A percentile compares a stretch with the other conserved stretches of the same genome.
Conservation (phyloP, 2,888 invertebrate species). For the Leucophora obtusa region DNA sequence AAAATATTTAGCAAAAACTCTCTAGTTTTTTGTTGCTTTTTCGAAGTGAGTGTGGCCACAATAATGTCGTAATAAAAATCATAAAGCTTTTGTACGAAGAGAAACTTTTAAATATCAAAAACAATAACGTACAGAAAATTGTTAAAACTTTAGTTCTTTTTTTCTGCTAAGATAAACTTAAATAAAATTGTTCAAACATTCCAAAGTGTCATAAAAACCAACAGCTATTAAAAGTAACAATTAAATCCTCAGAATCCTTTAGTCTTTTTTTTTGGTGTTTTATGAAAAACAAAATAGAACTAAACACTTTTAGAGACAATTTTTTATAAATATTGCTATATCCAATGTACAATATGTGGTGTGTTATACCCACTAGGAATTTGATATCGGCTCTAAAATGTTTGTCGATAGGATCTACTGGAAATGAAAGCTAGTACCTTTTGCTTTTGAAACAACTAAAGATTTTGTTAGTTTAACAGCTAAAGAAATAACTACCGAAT, state of each 20-base stretch:
- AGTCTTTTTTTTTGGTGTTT: slow-evolving; percentile 1
- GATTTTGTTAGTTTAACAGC: no score
- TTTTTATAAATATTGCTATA: background rate
- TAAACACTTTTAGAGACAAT: background rate
- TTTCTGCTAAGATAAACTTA: slow-evolving; percentile 25
- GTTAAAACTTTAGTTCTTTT: slow-evolving; percentile 1
- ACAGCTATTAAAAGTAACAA: slow-evolving; percentile 59
- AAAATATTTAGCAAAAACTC: background rate
- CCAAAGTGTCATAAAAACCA: slow-evolving; percentile 59
- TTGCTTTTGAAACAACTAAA: no score
- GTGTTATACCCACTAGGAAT: no score
- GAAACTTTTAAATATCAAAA: slow-evolving; percentile 17
- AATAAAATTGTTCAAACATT: slow-evolving; percentile 35
- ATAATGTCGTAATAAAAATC: slow-evolving; percentile 21
- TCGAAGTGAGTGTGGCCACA: slow-evolving; percentile 19
- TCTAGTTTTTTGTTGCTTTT: background rate
- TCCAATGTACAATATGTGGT: no score
- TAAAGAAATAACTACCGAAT: no score
- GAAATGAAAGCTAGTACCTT: no score
- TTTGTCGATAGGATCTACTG: no score
- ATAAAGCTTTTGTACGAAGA: background rate
- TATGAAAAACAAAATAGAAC: background rate
- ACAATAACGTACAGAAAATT: slow-evolving; percentile 24
- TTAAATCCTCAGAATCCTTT: slow-evolving; percentile 53
- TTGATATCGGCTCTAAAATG: no score